A percentile compares a stretch with the other conserved stretches of the same genome.
These are phyloP conservation scores for Anarrhichthys ocellatus DNA, from an alignment of 2,113 vertebrate genomes.

Conservation along the genomic window DNA sequence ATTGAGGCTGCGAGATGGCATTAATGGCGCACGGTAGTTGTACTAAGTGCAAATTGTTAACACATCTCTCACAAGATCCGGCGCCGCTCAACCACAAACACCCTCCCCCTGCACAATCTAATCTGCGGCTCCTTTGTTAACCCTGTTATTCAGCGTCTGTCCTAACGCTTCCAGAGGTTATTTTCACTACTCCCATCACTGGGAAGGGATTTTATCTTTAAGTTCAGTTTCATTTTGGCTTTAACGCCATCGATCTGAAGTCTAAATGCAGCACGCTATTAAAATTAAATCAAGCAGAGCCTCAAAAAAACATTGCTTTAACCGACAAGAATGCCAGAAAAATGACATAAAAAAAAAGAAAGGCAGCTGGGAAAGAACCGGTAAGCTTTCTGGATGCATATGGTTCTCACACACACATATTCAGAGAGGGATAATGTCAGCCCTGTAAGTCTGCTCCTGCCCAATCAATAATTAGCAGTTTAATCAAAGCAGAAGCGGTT, in stretches of 20 bases:
- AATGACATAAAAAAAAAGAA: neutral
- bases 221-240: neutral
- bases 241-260: neutral
- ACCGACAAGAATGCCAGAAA: neutral
- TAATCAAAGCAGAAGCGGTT: constrained; percentile 64
- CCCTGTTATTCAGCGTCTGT: neutral
- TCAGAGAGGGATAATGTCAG: constrained; percentile 34
- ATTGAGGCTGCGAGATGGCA: constrained; percentile 15
- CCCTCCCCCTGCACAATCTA: neutral
- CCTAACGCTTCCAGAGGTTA: neutral
- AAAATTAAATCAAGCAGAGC: neutral
- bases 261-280: neutral
- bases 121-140: neutral
- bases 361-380: constrained; percentile 1
- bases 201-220: neutral
- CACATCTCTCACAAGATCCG: neutral
- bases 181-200: neutral
- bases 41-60: constrained; percentile 3
- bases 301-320: neutral
- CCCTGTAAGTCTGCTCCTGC: constrained; percentile 35
- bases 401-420: neutral
- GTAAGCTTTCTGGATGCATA: neutral
- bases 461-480: constrained; percentile 63
- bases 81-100: neutral
- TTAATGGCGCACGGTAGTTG: constrained; percentile 10